Percentiles rank a stretch among this genome's conserved stretches.
Evolutionary conservation across 2,888 invertebrate species (phyloP).

Genomic region (Euphydryas editha): DNA sequence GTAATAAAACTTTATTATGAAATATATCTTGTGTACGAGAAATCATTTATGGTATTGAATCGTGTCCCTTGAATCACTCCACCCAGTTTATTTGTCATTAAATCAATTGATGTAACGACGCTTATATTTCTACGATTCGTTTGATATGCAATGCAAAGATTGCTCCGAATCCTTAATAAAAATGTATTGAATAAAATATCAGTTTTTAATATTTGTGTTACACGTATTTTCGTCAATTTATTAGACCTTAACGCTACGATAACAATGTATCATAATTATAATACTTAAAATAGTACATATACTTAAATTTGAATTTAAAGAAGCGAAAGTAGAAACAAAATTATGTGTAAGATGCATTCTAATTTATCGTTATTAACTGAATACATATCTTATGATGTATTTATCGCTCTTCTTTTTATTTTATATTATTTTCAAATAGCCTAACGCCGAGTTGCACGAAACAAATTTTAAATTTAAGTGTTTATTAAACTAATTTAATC

Average conservation of each 20-base stretch:
- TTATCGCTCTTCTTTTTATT: neutral
- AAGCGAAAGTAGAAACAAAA: neutral
- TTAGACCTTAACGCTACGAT: neutral
- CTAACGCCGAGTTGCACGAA: no score
- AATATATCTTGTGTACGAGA: slow-evolving; percentile 42
- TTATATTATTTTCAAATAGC: no score
- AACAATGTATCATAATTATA: neutral
- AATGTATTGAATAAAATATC: neutral
- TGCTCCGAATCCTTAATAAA: slow-evolving; percentile 2
- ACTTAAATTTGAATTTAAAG: neutral
- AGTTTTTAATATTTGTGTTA: neutral
- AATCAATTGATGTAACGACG: slow-evolving; percentile 45
- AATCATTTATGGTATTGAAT: slow-evolving; percentile 45
- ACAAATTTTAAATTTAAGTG: no score
- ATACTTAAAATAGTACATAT: neutral
- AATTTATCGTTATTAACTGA: neutral
- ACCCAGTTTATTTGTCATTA: slow-evolving; percentile 48
- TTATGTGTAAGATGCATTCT: neutral
- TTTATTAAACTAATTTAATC: no score
- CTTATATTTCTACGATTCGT: slow-evolving; percentile 36
- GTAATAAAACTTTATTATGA: slow-evolving; percentile 44
- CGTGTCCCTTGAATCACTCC: slow-evolving; percentile 43
- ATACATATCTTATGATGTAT: neutral
- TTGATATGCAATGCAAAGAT: slow-evolving; percentile 25
- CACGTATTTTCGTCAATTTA: neutral